Evolutionary conservation across 2,797 vertebrate species (phyloP).

Genomic region (Coluber constrictor): DNA sequence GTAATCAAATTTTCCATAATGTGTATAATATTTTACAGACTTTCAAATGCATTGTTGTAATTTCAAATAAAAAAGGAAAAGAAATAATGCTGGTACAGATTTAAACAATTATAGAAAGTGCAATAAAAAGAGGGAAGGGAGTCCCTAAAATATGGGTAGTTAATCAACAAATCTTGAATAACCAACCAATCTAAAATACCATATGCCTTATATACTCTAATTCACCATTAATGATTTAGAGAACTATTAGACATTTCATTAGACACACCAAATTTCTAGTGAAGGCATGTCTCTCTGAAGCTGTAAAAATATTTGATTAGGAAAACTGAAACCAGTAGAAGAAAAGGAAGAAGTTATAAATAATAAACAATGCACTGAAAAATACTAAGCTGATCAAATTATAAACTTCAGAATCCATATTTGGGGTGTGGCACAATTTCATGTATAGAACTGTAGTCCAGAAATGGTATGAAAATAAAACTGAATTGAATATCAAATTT

Average conservation of each 20-base stretch:
- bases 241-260: neutral
- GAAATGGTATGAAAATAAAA: neutral
- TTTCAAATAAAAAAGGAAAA: neutral
- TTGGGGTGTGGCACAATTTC: neutral
- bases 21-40: neutral
- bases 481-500: neutral
- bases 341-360: neutral
- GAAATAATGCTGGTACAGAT: neutral
- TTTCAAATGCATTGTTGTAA: neutral
- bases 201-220: neutral
- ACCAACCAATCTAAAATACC: neutral
- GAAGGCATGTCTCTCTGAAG: neutral
- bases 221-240: neutral
- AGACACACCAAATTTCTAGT: neutral
- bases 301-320: neutral
- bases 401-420: neutral
- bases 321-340: neutral
- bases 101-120: neutral
- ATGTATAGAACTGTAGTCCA: neutral
- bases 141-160: neutral
- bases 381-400: neutral
- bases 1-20: constrained; percentile 8
- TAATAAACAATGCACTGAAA: neutral
- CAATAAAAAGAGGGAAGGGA: neutral
- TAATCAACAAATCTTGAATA: neutral